phyloP scores from a whole-genome alignment of 2,797 vertebrate genomes.

The Protonibea diacanthus region DNA sequence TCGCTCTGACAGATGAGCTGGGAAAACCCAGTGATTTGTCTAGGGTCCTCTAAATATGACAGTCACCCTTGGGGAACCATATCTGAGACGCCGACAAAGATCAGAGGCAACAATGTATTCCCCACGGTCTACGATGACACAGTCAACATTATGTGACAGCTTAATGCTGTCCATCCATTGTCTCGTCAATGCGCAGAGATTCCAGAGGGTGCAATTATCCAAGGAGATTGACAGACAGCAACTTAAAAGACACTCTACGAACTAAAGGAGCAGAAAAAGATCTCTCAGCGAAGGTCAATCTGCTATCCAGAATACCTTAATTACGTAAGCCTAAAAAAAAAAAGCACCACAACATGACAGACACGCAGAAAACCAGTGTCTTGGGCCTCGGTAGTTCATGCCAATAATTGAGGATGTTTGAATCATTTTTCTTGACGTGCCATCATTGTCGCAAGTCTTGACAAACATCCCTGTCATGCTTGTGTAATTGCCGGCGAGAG shows the following conservation, averaged over 20 bases:
- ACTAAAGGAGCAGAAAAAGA: conserved; percentile 15
- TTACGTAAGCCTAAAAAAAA: conserved; percentile 4
- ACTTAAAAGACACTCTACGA: neutral
- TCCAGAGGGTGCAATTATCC: conserved; percentile 52
- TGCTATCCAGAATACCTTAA: conserved; percentile 19
- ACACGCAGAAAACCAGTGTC: conserved; percentile 5
- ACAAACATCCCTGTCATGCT: conserved; percentile 71
- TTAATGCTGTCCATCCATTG: conserved; percentile 54
- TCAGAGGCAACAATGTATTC: conserved; percentile 31
- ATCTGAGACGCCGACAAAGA: conserved; percentile 30
- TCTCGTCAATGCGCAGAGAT: conserved; percentile 48
- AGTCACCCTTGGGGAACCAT: conserved; percentile 12
- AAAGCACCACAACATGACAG: conserved; percentile 19
- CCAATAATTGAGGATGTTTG: conserved; percentile 50
- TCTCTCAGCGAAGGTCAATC: conserved; percentile 3
- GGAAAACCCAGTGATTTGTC: conserved; percentile 61
- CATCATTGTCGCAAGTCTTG: conserved; percentile 56
- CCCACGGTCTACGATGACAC: conserved; percentile 14
- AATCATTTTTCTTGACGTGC: conserved; percentile 22
- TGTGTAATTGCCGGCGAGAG: conserved; percentile 65
- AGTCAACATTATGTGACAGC: conserved; percentile 48
- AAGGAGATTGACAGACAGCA: conserved; percentile 38
- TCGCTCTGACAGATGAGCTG: conserved; percentile 41
- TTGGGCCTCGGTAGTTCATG: conserved; percentile 11
- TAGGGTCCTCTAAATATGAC: conserved; percentile 47